Conservation (phyloP, 35 echinoderm and acorn worm species). For the Ophioderma brevispina region DNA sequence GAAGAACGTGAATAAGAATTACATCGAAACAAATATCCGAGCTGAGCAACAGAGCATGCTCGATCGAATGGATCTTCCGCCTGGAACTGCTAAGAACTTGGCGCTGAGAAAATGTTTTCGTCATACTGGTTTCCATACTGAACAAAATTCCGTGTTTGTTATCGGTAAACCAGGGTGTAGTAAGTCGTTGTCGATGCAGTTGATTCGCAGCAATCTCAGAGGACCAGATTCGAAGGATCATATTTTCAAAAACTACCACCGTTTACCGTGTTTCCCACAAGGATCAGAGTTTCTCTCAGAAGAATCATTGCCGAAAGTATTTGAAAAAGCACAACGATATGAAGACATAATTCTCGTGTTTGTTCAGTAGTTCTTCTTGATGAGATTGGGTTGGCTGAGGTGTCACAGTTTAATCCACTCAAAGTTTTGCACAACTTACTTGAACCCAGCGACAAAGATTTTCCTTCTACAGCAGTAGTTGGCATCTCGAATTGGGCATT, state of each 20-base stretch:
- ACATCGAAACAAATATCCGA: constrained; percentile 17
- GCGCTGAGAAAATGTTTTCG: constrained; percentile 43
- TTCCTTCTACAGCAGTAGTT: constrained; percentile 30
- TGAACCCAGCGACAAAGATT: constrained; percentile 7
- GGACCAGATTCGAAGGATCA: constrained; percentile 24
- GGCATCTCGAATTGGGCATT: constrained; percentile 63
- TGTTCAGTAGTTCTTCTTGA: constrained; percentile 44
- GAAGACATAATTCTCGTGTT: constrained; percentile 28
- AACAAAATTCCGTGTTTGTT: constrained; percentile 52
- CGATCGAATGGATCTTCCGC: constrained; percentile 14
- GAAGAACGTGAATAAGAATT: not conserved
- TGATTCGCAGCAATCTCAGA: constrained; percentile 30
- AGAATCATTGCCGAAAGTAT: constrained; percentile 40
- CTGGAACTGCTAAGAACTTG: constrained; percentile 23
- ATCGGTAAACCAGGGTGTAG: constrained; percentile 53
- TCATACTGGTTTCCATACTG: constrained; percentile 33
- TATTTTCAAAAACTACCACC: constrained; percentile 1
- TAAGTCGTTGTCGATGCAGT: constrained; percentile 50
- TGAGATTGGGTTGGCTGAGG: constrained; percentile 52
- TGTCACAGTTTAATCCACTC: constrained; percentile 16
- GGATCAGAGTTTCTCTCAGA: constrained; percentile 26
- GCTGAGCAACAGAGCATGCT: constrained; percentile 27
- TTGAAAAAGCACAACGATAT: constrained; percentile 45
- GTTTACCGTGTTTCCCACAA: constrained; percentile 26
- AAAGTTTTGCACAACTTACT: constrained; percentile 28